Conservation (phyloP, 2,113 vertebrate genomes). For the Sylvilagus bachmani region DNA sequence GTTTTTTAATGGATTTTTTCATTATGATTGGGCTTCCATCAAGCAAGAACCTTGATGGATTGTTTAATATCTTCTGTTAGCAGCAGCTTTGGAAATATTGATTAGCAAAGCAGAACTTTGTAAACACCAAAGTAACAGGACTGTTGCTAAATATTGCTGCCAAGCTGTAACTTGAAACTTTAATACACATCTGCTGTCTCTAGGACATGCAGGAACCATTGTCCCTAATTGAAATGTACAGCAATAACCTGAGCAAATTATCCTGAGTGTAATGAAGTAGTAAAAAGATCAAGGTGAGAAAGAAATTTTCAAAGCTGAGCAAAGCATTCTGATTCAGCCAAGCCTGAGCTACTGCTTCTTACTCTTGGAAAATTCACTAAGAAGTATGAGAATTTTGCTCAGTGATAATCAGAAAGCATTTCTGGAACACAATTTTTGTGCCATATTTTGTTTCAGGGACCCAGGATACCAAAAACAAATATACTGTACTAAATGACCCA, state of each 20-base stretch:
- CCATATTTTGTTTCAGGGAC: not conserved
- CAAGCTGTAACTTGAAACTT: not conserved
- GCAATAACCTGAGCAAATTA: slow-evolving; percentile 15
- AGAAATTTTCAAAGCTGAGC: not conserved
- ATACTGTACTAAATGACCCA: not conserved
- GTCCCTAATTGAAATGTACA: not conserved
- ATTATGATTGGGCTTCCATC: not conserved
- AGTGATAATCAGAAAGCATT: not conserved
- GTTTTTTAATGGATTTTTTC: not conserved
- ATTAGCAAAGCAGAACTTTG: not conserved
- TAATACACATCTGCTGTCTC: not conserved
- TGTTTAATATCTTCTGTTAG: slow-evolving; percentile 32
- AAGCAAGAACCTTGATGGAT: slow-evolving; percentile 45
- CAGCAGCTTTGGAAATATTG: not conserved
- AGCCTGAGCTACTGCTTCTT: not conserved
- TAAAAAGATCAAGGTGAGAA: not conserved
- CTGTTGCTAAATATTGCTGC: not conserved
- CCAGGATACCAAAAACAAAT: not conserved
- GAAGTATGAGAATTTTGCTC: not conserved
- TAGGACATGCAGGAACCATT: not conserved
- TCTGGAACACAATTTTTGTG: not conserved
- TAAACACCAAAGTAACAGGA: not conserved
- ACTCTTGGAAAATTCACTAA: not conserved
- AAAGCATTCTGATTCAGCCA: not conserved
- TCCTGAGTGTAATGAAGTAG: not conserved